Percentiles rank a stretch among this genome's conserved stretches.
phyloP scores from a whole-genome alignment of 2,113 vertebrate species.

The Diphyllodes magnificus region DNA sequence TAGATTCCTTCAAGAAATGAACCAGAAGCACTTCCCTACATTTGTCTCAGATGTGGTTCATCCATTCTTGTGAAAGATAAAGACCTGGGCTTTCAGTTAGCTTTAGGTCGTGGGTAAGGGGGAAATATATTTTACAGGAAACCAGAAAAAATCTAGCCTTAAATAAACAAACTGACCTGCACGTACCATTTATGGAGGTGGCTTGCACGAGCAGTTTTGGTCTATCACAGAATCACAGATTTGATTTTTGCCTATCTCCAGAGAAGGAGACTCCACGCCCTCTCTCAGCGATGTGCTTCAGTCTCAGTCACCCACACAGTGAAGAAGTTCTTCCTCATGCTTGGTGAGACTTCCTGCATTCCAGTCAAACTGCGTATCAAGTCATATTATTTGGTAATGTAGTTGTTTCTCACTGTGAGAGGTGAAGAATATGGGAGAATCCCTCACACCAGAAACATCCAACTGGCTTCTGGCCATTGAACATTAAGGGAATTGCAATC shows the following conservation, averaged over 20 bases:
- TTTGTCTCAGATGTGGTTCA: background rate
- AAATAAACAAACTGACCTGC: background rate
- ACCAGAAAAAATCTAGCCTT: background rate
- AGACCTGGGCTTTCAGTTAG: background rate
- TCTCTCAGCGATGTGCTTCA: background rate
- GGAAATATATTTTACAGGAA: background rate
- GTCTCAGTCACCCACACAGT: background rate
- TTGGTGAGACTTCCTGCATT: background rate
- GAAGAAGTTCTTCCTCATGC: background rate
- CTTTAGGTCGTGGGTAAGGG: background rate
- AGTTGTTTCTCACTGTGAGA: background rate
- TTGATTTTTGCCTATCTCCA: background rate
- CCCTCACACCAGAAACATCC: background rate
- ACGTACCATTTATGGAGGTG: background rate
- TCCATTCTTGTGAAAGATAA: background rate
- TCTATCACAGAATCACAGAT: background rate
- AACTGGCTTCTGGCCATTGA: background rate
- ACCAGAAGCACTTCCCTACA: rapidly evolving
- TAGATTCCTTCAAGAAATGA: background rate
- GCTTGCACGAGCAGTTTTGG: background rate
- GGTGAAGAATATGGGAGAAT: background rate
- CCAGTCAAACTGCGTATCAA: background rate
- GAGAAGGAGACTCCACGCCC: background rate
- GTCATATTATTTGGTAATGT: background rate
- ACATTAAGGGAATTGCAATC: background rate